A percentile compares a stretch with the other conserved stretches of the same genome.
Conservation (phyloP, 2,797 vertebrate species). For the Mastacembelus armatus region DNA sequence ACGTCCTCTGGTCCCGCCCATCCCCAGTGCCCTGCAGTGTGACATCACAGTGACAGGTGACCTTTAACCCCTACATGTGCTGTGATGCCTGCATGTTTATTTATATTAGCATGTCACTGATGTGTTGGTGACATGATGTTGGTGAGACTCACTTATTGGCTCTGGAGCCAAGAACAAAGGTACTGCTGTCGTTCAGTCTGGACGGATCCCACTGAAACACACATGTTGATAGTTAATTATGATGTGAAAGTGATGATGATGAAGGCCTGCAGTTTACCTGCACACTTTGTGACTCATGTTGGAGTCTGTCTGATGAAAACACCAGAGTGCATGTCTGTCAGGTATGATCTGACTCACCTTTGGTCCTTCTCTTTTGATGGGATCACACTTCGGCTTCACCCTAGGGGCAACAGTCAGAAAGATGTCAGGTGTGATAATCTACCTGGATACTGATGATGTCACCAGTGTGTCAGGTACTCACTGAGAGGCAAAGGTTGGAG, state of each 20-base stretch:
- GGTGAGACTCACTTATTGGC: conserved; percentile 96
- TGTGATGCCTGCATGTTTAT: too few relatives aligned
- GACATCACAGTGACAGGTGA: conserved; percentile 43
- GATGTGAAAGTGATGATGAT: too few relatives aligned
- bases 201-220: conserved; percentile 92
- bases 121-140: background rate
- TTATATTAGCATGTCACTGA: too few relatives aligned
- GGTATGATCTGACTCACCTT: conserved; percentile 84
- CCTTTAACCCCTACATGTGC: background rate
- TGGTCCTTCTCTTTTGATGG: conserved; percentile 92
- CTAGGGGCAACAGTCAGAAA: conserved; percentile 72
- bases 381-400: conserved; percentile 90
- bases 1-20: conserved; percentile 97
- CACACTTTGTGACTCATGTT: too few relatives aligned
- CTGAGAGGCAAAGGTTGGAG: conserved; percentile 79
- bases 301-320: background rate
- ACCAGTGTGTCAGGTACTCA: conserved; percentile 77
- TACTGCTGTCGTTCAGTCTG: conserved; percentile 90
- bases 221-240: conserved; percentile 1
- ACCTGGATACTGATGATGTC: conserved; percentile 22
- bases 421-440: conserved; percentile 16
- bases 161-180: conserved; percentile 95
- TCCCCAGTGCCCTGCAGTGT: conserved; percentile 90
- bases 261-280: too few relatives aligned
- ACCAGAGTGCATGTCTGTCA: background rate